A percentile compares a stretch with the other conserved stretches of the same genome.
Evolutionary conservation across 1,140 invertebrate genomes (phyloP).

Genomic region (Bombus sibiricus): DNA sequence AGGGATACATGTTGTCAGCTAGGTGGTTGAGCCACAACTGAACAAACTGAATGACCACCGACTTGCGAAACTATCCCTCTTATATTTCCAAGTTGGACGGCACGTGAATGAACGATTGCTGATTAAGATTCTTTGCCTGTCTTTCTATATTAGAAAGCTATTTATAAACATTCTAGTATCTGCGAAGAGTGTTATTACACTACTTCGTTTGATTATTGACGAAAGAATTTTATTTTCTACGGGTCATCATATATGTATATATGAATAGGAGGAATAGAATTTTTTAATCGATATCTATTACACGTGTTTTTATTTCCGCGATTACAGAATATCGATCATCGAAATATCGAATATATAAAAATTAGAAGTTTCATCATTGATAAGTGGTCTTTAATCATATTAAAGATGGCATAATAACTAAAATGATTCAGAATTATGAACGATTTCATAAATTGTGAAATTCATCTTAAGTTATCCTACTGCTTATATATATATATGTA

Average conservation of each 20-base stretch:
- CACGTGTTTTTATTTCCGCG: too few species aligned
- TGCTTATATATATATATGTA: too few species aligned
- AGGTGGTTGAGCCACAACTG: conserved; percentile 58
- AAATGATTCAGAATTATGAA: background rate
- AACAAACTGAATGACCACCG: conserved; percentile 48
- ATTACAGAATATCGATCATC: background rate
- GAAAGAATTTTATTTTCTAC: background rate
- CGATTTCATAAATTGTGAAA: background rate
- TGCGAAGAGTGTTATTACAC: background rate
- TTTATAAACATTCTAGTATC: background rate
- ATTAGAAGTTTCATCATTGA: background rate
- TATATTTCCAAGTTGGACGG: conserved; percentile 1
- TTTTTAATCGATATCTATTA: background rate
- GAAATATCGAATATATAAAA: background rate
- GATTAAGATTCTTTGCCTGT: background rate
- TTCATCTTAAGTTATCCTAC: background rate
- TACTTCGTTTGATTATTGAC: background rate
- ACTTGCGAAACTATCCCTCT: conserved; percentile 43
- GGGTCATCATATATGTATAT: background rate
- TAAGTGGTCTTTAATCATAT: background rate
- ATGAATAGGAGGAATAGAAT: background rate
- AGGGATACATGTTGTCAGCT: conserved; percentile 44
- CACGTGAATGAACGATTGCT: conserved; percentile 30
- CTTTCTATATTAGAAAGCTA: background rate
- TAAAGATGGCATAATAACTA: too few species aligned